These are phyloP conservation scores for Poecilia picta DNA, from an alignment of 2,797 vertebrate species.

Conservation along the genomic window DNA sequence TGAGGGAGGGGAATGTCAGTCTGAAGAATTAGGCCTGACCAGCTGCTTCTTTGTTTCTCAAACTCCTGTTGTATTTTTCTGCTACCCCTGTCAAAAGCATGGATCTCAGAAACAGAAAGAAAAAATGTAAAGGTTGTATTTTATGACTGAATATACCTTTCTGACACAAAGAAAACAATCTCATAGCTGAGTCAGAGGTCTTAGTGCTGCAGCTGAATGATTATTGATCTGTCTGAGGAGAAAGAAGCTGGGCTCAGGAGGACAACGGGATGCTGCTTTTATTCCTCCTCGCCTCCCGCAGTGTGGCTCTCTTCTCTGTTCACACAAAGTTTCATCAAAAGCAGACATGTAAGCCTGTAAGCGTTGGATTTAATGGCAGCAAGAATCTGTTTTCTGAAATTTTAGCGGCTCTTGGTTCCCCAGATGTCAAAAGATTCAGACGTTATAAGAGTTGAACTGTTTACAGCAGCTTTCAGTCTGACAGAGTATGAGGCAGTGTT, in stretches of 20 bases:
- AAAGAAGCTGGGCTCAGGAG: slow-evolving; percentile 16
- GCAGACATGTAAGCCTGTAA: not conserved
- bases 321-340: not conserved
- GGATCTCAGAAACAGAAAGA: not conserved
- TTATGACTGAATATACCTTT: not conserved
- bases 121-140: not conserved
- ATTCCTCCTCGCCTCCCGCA: not conserved
- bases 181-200: not conserved
- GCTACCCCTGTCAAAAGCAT: slow-evolving; percentile 2
- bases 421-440: not conserved
- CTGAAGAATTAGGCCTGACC: slow-evolving; percentile 67
- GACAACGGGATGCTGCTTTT: slow-evolving; percentile 1
- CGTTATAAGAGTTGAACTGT: not conserved
- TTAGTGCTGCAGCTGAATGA: not conserved
- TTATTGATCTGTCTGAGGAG: slow-evolving; percentile 24
- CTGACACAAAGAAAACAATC: not conserved
- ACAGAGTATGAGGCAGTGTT: not conserved
- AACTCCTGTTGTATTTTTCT: slow-evolving; percentile 4
- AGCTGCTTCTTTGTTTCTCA: slow-evolving; percentile 66
- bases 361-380: not conserved
- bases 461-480: not conserved
- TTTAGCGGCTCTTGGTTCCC: not conserved
- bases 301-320: not conserved
- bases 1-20: not conserved
- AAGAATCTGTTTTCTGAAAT: not conserved